Evolutionary conservation across 2,113 vertebrate species (phyloP), one percentile per base, ranked within the genome.

Genomic region (Aptenodytes patagonicus): DNA sequence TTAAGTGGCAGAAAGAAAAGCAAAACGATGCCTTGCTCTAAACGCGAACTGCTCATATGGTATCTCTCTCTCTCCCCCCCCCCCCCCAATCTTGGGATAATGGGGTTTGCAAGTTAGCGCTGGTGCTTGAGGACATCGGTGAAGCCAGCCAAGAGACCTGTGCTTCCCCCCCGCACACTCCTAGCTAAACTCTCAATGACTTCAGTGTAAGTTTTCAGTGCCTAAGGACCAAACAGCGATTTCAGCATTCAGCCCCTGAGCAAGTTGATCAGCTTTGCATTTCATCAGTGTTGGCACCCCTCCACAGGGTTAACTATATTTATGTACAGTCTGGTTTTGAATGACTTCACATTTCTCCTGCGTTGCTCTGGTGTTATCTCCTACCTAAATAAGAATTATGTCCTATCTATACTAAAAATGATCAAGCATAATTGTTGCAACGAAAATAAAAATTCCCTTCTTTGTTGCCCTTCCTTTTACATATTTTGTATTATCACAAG

Each of bases 81-180:
- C 21, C 10, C 4, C 14, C 24, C 11, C 0, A 12, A 3, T 38
- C 44, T 21, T 8, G 65, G 17, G 44, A 36, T 65, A 72, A 29
- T 1, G 58, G 60, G 60, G 54, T 49, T 51, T 52, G 17, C 82
- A 29, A 36, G 19, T 38, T 32, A 40, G 29, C 6, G 8, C 34
- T 38, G 70, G 34, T 68, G 73, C 44, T 47, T 22, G 25, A 9
- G 42, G 28, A 15, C 32, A 21, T 9, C 26, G 3, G 3, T 7
- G 54, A 61, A 9, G 6, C 18, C 49, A 58, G 36, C 28, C 46
- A 7, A 26, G 34, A 34, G 49, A 36, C 6, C 22, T 11, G 17
- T 5, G 49, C 34, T n/a, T 13, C 40, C 42, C 11, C 20, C 36
- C 1, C 19, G 5, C 25, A 7, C 49, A 1, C 26, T 51, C 55